Base-by-base conservation (phyloP, 2,888 invertebrate genomes). In the Orchesellides sinensis region DNA sequence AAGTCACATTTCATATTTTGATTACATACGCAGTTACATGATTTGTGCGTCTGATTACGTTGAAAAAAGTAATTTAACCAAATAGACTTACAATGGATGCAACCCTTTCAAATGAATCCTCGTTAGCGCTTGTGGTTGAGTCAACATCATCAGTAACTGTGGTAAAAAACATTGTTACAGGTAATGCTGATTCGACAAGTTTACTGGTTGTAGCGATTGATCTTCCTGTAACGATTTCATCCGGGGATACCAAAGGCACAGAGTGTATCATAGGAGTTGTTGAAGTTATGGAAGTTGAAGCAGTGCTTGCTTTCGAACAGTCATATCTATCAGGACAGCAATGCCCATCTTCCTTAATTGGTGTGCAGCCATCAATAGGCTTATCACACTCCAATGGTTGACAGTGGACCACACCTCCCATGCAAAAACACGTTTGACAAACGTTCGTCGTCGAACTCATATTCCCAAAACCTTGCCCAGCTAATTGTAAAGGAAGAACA, bases 271-370 rank as follows among this genome's bases (percentile, higher is more conserved):
- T n/a, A n/a, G n/a, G n/a, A n/a, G n/a, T n/a, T n/a, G 40, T 40
- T 40, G 40, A 14, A n/a, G 40, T 40, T 40, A 10, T 40, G 14
- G n/a, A 8, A 40, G 40, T 40, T 40, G 40, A 14, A 14, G 40
- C 40, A 40, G 10, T 14, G 40, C 40, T 40, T 32, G 32, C 23
- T 35, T 73, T 80, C 1, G 80, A 49, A 25, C 80, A 80, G 49
- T 80, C 93, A 90, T 96, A 96, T 89, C 95, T 95, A 66, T 95
- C 94, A 12, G 96, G 95, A 89, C 96, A 96, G 90, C 96, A 96
- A 89, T 95, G 94, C 0, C 95, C 95, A 47, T 92, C 92, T 66
- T 93, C 93, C 70, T 95, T 92, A 66, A 96, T 92, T 0, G 96
- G 96, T 65, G 91, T 91, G 90, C 96, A 96, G 66, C 95, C 95